These are phyloP conservation scores for Phoenicopterus ruber DNA, from an alignment of 2,113 vertebrate genomes.

Conservation along the genomic window DNA sequence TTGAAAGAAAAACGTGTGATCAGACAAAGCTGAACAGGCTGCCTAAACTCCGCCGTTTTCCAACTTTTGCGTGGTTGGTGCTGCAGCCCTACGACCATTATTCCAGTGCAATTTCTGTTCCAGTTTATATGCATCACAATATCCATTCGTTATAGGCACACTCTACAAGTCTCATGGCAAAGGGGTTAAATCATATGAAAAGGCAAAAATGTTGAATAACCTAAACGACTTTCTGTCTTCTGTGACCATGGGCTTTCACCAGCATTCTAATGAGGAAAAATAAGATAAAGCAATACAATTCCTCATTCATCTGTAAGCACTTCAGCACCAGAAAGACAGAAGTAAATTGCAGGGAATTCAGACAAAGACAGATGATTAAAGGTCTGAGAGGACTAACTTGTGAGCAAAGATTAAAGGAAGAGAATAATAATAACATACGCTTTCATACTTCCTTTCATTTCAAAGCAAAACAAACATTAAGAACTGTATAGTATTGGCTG, in stretches of 20 bases:
- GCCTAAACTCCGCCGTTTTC: neutral
- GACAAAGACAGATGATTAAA: constrained; percentile 58
- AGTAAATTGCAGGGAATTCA: constrained; percentile 36
- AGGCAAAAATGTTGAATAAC: neutral
- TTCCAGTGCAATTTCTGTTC: neutral
- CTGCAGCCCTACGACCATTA: neutral
- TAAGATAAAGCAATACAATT: constrained; percentile 23
- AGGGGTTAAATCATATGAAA: constrained; percentile 23
- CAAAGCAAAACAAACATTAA: constrained; percentile 31
- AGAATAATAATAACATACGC: constrained; percentile 16
- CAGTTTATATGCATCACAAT: neutral
- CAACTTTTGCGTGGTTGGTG: neutral
- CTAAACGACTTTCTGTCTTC: neutral
- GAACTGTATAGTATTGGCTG: neutral
- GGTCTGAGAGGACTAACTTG: constrained; percentile 16
- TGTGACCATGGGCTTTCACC: neutral
- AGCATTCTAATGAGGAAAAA: constrained; percentile 40
- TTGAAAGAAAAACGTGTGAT: neutral
- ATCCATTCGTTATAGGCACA: neutral
- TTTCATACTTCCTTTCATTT: constrained; percentile 23
- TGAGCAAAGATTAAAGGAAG: constrained; percentile 55
- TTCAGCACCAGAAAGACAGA: constrained; percentile 12
- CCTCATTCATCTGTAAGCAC: constrained; percentile 35
- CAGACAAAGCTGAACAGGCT: neutral
- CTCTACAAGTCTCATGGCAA: neutral